Conservation (phyloP, 53 echinoderm and acorn worm species). For the Patiria pectinifera region DNA sequence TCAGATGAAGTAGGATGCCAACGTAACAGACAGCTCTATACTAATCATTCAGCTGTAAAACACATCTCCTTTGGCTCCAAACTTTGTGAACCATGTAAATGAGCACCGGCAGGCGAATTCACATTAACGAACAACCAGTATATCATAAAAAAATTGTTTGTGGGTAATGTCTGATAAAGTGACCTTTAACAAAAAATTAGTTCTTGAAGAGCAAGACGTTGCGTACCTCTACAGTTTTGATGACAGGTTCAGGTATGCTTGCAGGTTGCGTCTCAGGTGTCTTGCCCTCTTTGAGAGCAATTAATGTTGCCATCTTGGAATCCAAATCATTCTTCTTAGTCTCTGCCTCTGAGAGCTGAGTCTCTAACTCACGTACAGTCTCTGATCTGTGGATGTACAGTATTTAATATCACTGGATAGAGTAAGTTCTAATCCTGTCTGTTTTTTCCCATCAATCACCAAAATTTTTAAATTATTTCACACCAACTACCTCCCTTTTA, state of each 20-base stretch:
- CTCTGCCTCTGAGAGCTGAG: conserved; percentile 84
- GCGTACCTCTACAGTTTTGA: conserved; percentile 91
- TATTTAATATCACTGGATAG: neutral
- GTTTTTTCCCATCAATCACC: too few species aligned
- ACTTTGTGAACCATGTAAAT: too few species aligned
- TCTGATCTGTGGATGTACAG: conserved; percentile 66
- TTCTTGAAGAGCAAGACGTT: neutral
- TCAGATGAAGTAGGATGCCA: too few species aligned
- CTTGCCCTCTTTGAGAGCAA: conserved; percentile 88
- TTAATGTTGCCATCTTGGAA: conserved; percentile 70
- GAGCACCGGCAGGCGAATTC: too few species aligned
- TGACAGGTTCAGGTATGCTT: conserved; percentile 80
- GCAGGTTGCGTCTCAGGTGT: conserved; percentile 77
- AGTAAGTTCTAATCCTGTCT: neutral
- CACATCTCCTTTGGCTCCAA: too few species aligned
- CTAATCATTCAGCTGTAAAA: too few species aligned
- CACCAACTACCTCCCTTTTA: neutral
- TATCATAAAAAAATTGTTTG: too few species aligned
- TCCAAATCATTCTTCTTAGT: conserved; percentile 75
- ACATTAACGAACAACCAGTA: too few species aligned
- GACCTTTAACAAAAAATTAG: neutral
- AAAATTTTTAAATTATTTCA: neutral
- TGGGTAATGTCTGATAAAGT: neutral
- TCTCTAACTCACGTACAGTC: conserved; percentile 80
- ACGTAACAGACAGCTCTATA: too few species aligned